phyloP scores from a whole-genome alignment of 1,140 invertebrate genomes.

The Drosophila suzukii region DNA sequence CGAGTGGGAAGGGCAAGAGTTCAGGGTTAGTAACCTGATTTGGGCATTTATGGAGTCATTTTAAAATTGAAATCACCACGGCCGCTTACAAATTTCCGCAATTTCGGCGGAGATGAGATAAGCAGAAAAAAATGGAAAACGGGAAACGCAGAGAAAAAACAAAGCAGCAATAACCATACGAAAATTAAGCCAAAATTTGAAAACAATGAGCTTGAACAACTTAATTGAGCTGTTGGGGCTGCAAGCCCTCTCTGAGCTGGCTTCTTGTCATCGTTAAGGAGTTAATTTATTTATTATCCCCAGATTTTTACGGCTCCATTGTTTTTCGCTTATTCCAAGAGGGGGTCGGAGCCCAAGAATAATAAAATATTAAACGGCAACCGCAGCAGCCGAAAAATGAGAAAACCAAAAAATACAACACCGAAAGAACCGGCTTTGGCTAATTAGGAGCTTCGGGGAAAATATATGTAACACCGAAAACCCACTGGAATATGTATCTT shows the following conservation, averaged over 20 bases:
- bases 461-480: conserved; percentile 57
- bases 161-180: conserved; percentile 63
- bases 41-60: conserved; percentile 50
- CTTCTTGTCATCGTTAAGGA: conserved; percentile 77
- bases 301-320: conserved; percentile 74
- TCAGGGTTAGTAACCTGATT: conserved; percentile 44
- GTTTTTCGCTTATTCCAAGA: conserved; percentile 41
- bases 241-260: conserved; percentile 26
- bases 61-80: conserved; percentile 39
- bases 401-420: conserved; percentile 4
- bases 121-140: conserved; percentile 22
- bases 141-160: conserved; percentile 19
- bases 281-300: conserved; percentile 80
- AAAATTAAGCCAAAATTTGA: conserved; percentile 75
- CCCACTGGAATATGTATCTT: conserved; percentile 58
- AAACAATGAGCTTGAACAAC: conserved; percentile 77
- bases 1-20: conserved; percentile 38
- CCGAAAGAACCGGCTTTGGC: conserved; percentile 54
- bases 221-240: conserved; percentile 73
- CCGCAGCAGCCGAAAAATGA: conserved; percentile 18
- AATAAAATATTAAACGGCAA: conserved; percentile 54
- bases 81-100: conserved; percentile 66
- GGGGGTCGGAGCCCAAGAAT: conserved; percentile 41
- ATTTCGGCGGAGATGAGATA: conserved; percentile 51
- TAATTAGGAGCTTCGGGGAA: conserved; percentile 57